Evolutionary conservation across 2,888 invertebrate species (phyloP).

Genomic region (Agonopterix alstromeriana): DNA sequence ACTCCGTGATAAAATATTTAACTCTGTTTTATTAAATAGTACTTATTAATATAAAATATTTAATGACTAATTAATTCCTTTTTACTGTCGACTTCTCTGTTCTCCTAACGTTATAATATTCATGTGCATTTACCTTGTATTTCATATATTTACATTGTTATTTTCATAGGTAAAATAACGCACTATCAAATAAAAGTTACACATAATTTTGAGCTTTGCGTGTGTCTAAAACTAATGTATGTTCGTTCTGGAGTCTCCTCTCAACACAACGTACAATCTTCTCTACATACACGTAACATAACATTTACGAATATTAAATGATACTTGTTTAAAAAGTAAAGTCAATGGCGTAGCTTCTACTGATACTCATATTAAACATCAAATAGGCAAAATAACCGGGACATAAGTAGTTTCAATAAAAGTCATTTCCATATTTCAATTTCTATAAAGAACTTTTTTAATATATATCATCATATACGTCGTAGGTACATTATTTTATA

Average conservation of each 20-base stretch:
- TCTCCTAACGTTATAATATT: constrained; percentile 19
- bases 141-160: constrained; percentile 5
- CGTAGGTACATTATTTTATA: constrained; percentile 73
- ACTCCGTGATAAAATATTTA: constrained; percentile 62
- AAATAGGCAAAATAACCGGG: constrained; percentile 18
- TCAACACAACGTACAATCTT: neutral
- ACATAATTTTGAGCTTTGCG: neutral
- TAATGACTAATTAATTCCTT: constrained; percentile 58
- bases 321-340: no score
- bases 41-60: constrained; percentile 70
- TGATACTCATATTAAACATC: no score
- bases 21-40: constrained; percentile 65
- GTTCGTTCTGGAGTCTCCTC: neutral
- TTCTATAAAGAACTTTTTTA: constrained; percentile 73
- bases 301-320: no score
- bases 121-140: constrained; percentile 1
- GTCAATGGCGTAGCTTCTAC: no score
- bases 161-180: no score
- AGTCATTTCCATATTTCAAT: constrained; percentile 64
- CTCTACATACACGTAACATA: no score
- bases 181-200: no score
- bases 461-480: constrained; percentile 71
- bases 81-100: constrained; percentile 33
- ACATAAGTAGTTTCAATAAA: constrained; percentile 58
- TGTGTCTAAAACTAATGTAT: neutral